Evolutionary conservation across 2,113 vertebrate species (phyloP).

Genomic region (Shinisaurus crocodilurus): DNA sequence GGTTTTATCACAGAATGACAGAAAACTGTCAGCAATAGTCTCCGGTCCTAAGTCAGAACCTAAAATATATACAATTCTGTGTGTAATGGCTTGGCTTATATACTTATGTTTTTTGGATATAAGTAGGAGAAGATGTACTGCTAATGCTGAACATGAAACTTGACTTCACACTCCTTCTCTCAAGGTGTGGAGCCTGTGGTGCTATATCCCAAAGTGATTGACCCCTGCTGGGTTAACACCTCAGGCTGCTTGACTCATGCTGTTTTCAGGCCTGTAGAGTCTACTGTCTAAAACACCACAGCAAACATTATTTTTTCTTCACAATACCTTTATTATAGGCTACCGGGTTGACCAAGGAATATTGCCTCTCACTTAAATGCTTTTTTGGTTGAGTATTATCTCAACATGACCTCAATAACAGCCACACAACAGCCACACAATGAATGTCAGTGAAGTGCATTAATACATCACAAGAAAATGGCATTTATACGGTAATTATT

Average conservation of each 20-base stretch:
- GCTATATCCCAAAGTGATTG: constrained; percentile 3
- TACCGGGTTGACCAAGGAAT: background rate
- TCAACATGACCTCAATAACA: background rate
- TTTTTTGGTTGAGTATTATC: background rate
- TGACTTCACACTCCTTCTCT: background rate
- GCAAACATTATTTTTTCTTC: rapidly evolving
- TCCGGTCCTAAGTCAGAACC: no score
- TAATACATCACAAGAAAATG: background rate
- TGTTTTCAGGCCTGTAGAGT: background rate
- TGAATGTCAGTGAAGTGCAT: background rate
- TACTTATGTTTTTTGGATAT: background rate
- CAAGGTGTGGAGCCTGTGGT: background rate
- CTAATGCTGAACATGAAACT: background rate
- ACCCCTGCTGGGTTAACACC: background rate
- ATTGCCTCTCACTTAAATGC: rapidly evolving
- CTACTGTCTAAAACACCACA: background rate
- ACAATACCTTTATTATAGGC: rapidly evolving
- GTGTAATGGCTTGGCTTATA: background rate
- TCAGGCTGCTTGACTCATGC: background rate
- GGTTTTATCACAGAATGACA: background rate
- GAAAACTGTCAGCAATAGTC: background rate
- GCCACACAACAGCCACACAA: rapidly evolving
- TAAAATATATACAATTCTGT: background rate
- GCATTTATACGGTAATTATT: background rate
- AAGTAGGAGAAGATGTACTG: background rate